Percentiles rank a stretch among this genome's conserved stretches.
phyloP scores from a whole-genome alignment of 2,888 invertebrate genomes.

The Salpingus planirostris region DNA sequence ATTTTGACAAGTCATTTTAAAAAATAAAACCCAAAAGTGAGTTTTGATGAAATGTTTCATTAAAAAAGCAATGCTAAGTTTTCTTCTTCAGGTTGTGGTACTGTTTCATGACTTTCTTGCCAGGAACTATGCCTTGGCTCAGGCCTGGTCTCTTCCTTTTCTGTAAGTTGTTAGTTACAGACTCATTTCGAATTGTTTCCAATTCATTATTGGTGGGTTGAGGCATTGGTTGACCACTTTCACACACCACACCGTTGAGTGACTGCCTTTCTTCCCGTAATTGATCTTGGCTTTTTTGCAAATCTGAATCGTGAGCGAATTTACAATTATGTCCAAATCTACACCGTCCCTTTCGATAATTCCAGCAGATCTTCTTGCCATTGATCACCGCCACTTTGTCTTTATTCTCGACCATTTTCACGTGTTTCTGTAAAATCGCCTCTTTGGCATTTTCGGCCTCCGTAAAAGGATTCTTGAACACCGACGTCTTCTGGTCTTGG shows the following conservation, averaged over 20 bases:
- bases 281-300: conserved; percentile 55
- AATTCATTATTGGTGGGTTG: conserved; percentile 20
- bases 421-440: conserved; percentile 77
- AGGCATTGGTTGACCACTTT: conserved; percentile 16
- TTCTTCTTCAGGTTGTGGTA: too few species aligned
- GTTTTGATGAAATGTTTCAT: too few species aligned
- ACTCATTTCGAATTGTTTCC: conserved; percentile 22
- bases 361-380: conserved; percentile 87
- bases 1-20: too few species aligned
- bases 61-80: too few species aligned
- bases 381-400: conserved; percentile 66
- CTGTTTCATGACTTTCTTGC: conserved; percentile 77
- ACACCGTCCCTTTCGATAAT: conserved; percentile 80
- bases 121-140: conserved; percentile 65
- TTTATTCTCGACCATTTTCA: conserved; percentile 77
- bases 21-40: too few species aligned
- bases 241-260: conserved; percentile 22
- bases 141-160: conserved; percentile 64
- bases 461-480: conserved; percentile 80
- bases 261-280: conserved; percentile 48
- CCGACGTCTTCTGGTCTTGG: conserved; percentile 55
- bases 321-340: conserved; percentile 87
- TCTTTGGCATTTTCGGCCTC: conserved; percentile 80
- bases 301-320: conserved; percentile 83
- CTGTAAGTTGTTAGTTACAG: conserved; percentile 13